Evolutionary conservation across 2,888 invertebrate species (phyloP).

Genomic region (Xanthia icteritia): DNA sequence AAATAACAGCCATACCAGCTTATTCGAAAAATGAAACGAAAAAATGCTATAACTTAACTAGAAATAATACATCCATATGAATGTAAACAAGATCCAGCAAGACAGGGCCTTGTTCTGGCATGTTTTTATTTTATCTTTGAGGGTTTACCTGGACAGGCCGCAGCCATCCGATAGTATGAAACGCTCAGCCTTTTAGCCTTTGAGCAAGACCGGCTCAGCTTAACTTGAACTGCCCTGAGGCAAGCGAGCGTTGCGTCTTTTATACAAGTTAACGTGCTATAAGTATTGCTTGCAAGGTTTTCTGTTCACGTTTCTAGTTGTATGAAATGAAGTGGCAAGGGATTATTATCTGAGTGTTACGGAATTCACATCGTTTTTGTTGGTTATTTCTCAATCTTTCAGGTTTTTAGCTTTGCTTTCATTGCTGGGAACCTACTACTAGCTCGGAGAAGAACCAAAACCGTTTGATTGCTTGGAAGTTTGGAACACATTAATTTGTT

Average conservation of each 20-base stretch:
- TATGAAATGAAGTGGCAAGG: slow-evolving; percentile 2
- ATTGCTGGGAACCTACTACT: background rate
- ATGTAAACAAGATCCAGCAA: slow-evolving; percentile 10
- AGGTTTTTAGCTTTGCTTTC: background rate
- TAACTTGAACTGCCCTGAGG: slow-evolving; percentile 55
- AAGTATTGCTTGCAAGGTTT: slow-evolving; percentile 22
- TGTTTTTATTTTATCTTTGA: slow-evolving; percentile 60
- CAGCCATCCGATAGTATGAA: slow-evolving; percentile 64
- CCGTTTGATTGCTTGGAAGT: background rate
- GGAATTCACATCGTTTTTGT: background rate
- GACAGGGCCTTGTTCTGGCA: slow-evolving; percentile 10
- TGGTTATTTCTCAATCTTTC: slow-evolving; percentile 15
- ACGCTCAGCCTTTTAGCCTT: slow-evolving; percentile 60
- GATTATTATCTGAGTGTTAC: background rate
- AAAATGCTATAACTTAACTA: background rate
- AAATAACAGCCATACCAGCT: background rate
- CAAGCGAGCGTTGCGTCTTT: slow-evolving; percentile 48
- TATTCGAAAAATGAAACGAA: background rate
- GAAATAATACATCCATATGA: background rate
- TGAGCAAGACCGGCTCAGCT: slow-evolving; percentile 50
- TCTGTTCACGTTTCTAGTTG: background rate
- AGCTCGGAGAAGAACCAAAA: background rate
- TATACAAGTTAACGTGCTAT: slow-evolving; percentile 45
- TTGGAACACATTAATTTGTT: background rate
- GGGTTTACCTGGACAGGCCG: slow-evolving; percentile 54